Evolutionary conservation across 2,113 vertebrate species (phyloP).

Genomic region (Panurus biarmicus): DNA sequence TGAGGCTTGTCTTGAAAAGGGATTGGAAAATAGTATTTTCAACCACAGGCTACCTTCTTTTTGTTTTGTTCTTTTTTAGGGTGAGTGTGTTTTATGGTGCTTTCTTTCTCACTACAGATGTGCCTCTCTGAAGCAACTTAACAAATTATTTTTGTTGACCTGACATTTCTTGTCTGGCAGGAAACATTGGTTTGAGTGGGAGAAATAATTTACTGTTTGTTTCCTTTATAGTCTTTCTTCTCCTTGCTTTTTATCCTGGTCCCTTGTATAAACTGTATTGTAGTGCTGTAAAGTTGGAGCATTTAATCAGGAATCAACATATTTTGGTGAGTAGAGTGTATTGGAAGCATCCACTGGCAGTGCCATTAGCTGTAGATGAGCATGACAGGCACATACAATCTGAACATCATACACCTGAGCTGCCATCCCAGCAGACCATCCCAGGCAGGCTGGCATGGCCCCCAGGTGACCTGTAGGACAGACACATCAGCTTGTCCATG

Average conservation of each 20-base stretch:
- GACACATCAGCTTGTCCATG: neutral
- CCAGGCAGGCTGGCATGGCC: neutral
- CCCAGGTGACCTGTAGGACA: neutral
- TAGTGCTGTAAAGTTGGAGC: neutral
- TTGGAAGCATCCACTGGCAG: neutral
- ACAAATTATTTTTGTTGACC: neutral
- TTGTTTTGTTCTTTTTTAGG: neutral
- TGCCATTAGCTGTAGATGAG: neutral
- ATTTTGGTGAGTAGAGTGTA: neutral
- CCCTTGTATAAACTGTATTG: neutral
- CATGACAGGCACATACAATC: neutral
- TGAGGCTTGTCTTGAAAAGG: neutral
- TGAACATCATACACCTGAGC: neutral
- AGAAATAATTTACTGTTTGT: neutral
- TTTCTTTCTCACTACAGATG: neutral
- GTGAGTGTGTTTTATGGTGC: neutral
- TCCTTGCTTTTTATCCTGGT: neutral
- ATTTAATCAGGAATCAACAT: neutral
- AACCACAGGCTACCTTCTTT: neutral
- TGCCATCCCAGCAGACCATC: neutral
- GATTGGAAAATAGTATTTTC: neutral
- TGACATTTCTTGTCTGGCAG: neutral
- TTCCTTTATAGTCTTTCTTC: neutral
- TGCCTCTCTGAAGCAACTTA: neutral
- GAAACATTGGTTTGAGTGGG: neutral